A percentile compares a stretch with the other conserved stretches of the same genome.
These are phyloP conservation scores for Danio kyathit DNA, from an alignment of 2,797 vertebrate genomes.

Conservation along the genomic window DNA sequence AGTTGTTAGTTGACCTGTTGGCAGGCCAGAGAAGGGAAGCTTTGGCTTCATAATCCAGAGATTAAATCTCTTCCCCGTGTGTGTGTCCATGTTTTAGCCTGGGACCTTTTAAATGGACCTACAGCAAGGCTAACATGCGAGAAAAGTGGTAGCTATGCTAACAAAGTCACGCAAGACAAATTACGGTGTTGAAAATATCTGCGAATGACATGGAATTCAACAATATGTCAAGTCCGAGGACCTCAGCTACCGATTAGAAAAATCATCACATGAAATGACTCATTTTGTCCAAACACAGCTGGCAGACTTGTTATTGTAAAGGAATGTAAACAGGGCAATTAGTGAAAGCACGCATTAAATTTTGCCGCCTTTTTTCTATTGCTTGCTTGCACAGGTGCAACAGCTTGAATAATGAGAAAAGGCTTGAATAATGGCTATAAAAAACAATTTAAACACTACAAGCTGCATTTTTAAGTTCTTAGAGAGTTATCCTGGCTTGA, in stretches of 20 bases:
- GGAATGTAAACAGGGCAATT: conserved; percentile 19
- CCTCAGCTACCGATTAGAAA: conserved; percentile 1
- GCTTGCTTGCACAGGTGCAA: neutral
- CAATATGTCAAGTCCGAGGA: neutral
- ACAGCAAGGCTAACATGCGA: neutral
- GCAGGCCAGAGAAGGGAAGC: conserved; percentile 47
- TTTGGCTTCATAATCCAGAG: conserved; percentile 46
- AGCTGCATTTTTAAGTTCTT: neutral
- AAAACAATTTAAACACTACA: neutral
- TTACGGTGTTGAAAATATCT: neutral
- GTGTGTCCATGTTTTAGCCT: conserved; percentile 16
- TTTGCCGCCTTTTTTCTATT: neutral
- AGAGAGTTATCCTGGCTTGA: neutral
- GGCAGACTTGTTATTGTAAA: conserved; percentile 10
- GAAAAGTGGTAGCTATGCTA: neutral
- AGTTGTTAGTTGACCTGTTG: conserved; percentile 51
- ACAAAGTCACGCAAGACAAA: neutral
- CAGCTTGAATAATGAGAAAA: neutral
- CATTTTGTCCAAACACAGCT: conserved; percentile 38
- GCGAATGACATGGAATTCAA: conserved; percentile 16
- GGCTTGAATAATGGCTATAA: neutral
- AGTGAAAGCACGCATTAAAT: neutral
- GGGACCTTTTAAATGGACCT: neutral
- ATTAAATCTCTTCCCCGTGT: conserved; percentile 34
- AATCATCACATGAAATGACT: conserved; percentile 24